Conservation (phyloP, 1,140 invertebrate genomes). For the Cydia strobilella region DNA sequence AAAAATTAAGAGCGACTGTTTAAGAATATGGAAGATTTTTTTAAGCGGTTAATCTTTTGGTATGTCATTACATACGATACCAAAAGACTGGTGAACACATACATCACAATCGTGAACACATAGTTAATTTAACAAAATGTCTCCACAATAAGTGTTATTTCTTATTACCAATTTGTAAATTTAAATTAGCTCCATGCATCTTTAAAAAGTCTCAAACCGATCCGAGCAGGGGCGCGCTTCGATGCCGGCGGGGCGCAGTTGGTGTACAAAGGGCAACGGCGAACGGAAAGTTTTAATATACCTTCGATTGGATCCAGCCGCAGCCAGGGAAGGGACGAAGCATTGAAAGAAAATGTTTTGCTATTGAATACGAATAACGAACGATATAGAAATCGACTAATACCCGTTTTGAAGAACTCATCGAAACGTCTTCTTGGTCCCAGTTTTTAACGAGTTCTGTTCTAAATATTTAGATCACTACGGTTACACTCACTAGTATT, state of each 20-base stretch:
- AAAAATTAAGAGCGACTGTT: too few species aligned
- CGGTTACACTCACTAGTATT: too few species aligned
- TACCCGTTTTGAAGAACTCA: slow-evolving; percentile 35
- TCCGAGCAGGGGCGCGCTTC: slow-evolving; percentile 42
- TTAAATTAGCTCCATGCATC: slow-evolving; percentile 53
- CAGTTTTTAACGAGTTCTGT: slow-evolving; percentile 13
- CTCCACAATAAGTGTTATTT: slow-evolving; percentile 33
- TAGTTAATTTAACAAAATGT: background rate
- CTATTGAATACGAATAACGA: slow-evolving; percentile 64
- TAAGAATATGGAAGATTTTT: too few species aligned
- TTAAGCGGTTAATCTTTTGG: too few species aligned
- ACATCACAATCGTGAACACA: too few species aligned
- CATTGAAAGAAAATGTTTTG: slow-evolving; percentile 66
- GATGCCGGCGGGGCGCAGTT: slow-evolving; percentile 48
- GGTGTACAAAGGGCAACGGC: slow-evolving; percentile 64
- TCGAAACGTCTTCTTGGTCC: slow-evolving; percentile 14
- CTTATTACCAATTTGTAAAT: slow-evolving; percentile 42
- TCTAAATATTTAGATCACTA: too few species aligned
- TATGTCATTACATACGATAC: too few species aligned
- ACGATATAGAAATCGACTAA: slow-evolving; percentile 61
- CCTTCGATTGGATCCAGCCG: slow-evolving; percentile 73
- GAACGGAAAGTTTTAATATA: slow-evolving; percentile 78
- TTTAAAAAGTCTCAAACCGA: slow-evolving; percentile 51
- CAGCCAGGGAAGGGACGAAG: slow-evolving; percentile 56
- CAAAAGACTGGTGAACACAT: too few species aligned